phyloP scores from a whole-genome alignment of 2,888 invertebrate species.

The Monochamus alternatus region DNA sequence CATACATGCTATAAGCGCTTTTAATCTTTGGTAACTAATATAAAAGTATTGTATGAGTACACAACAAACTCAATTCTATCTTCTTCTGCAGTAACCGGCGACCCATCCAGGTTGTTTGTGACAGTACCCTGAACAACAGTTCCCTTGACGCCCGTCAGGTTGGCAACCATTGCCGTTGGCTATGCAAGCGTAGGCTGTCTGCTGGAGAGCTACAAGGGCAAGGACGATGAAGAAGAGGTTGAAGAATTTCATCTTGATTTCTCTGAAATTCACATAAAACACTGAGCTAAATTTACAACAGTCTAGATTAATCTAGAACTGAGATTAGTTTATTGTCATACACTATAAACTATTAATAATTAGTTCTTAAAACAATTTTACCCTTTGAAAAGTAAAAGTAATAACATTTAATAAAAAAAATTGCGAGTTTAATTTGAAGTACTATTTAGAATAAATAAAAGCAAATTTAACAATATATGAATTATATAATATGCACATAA shows the following conservation, averaged over 20 bases:
- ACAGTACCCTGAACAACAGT: slow-evolving; percentile 21
- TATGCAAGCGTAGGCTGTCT: slow-evolving; percentile 8
- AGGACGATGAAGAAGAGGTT: slow-evolving; percentile 18
- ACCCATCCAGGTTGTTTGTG: slow-evolving; percentile 25
- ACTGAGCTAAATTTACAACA: no score
- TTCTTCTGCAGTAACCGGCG: slow-evolving; percentile 17
- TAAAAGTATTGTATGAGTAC: not conserved
- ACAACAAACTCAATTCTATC: not conserved
- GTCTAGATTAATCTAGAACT: no score
- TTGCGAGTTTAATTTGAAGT: no score
- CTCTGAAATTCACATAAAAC: not conserved
- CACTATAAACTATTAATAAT: no score
- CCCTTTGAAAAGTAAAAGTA: no score
- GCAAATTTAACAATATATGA: no score
- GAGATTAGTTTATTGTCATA: no score
- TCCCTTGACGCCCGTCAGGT: slow-evolving; percentile 26
- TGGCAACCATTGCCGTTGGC: slow-evolving; percentile 21
- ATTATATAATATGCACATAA: no score
- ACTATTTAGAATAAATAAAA: no score
- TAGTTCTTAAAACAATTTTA: no score
- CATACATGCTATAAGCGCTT: not conserved
- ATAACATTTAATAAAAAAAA: no score
- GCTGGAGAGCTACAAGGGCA: slow-evolving; percentile 4
- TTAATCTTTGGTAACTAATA: not conserved
- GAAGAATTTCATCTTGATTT: slow-evolving; percentile 13